Conservation (phyloP, 2,888 invertebrate species). For the Rhimphoctona megacephalus region DNA sequence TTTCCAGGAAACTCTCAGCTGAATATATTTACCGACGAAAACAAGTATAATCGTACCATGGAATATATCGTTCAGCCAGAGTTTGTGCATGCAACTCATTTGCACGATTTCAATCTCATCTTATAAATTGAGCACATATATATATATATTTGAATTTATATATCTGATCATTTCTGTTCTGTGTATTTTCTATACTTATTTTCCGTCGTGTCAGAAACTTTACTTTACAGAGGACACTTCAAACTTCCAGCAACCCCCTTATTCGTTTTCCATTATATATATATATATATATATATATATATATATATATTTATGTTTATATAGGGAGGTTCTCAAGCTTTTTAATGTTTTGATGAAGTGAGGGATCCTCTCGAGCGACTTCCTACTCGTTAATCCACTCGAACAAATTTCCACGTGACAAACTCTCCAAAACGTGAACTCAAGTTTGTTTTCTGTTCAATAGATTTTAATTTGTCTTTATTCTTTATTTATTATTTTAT, state of each 20-base stretch:
- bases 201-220: slow-evolving; percentile 40
- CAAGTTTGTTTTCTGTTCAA: neutral
- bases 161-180: neutral
- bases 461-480: neutral
- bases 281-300: slow-evolving; percentile 1
- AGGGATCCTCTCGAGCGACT: neutral
- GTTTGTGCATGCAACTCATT: slow-evolving; percentile 54
- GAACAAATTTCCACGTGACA: slow-evolving; percentile 30
- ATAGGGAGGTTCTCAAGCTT: neutral
- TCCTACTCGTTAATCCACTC: slow-evolving; percentile 24
- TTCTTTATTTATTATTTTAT: neutral
- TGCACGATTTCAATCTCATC: slow-evolving; percentile 24
- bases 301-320: neutral
- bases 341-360: slow-evolving; percentile 18
- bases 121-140: slow-evolving; percentile 9
- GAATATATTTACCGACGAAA: slow-evolving; percentile 22
- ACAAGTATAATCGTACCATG: slow-evolving; percentile 45
- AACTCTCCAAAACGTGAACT: slow-evolving; percentile 17
- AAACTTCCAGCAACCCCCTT: slow-evolving; percentile 14
- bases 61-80: slow-evolving; percentile 37
- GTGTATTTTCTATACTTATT: slow-evolving; percentile 5
- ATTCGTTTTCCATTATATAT: slow-evolving; percentile 20
- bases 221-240: slow-evolving; percentile 20
- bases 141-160: slow-evolving; percentile 2
- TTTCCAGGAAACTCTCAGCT: slow-evolving; percentile 52